phyloP scores from a whole-genome alignment of 2,888 invertebrate species.

The Metopia argyrocephala region DNA sequence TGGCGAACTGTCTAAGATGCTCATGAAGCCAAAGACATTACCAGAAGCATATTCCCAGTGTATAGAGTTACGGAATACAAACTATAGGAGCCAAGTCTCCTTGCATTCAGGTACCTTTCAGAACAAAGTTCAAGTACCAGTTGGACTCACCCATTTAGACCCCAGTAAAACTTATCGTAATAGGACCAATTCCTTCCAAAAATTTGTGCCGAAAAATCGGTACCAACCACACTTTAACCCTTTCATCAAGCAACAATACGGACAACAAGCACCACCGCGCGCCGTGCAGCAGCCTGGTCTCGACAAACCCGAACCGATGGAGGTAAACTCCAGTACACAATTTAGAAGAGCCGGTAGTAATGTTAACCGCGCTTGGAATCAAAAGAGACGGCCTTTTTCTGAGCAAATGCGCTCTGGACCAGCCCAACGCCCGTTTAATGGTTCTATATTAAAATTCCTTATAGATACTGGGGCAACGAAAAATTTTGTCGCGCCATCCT shows the following conservation, averaged over 20 bases:
- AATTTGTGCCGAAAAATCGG: not conserved
- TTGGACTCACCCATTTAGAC: not conserved
- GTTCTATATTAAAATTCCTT: slow-evolving; percentile 26
- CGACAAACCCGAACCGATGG: not conserved
- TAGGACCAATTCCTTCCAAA: not conserved
- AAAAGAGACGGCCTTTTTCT: not conserved
- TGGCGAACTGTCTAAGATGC: slow-evolving; percentile 41
- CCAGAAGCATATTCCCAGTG: slow-evolving; percentile 37
- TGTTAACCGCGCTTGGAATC: not conserved
- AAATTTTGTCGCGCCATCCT: not conserved
- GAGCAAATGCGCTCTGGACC: not conserved
- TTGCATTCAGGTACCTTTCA: not conserved
- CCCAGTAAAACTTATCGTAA: slow-evolving; percentile 5
- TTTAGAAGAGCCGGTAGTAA: not conserved
- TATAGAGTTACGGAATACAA: slow-evolving; percentile 30
- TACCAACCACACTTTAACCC: not conserved
- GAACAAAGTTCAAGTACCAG: slow-evolving; percentile 15
- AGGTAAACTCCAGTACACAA: not conserved
- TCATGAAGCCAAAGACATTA: slow-evolving; percentile 16
- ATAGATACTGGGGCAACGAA: slow-evolving; percentile 23
- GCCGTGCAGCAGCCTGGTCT: slow-evolving; percentile 2
- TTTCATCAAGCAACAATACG: not conserved
- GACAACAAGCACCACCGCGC: not conserved
- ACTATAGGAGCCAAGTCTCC: slow-evolving; percentile 17
- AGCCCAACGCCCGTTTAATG: not conserved